Percentiles rank a stretch among this genome's conserved stretches.
Evolutionary conservation across 2,888 invertebrate species (phyloP).

Genomic region (Mythimna impura): DNA sequence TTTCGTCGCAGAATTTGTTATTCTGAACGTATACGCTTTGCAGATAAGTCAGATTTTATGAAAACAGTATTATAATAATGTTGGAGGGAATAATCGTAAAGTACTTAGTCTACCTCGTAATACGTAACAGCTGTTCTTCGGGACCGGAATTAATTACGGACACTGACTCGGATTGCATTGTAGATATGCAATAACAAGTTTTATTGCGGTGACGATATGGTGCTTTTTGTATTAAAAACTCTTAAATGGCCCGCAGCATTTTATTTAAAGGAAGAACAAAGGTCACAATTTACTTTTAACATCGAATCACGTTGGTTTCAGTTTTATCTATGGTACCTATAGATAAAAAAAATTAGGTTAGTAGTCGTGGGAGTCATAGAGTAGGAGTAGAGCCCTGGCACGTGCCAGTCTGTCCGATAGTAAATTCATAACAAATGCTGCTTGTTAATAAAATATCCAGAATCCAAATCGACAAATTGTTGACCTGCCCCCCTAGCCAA

Average conservation of each 20-base stretch:
- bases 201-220: conserved; percentile 7
- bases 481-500: no score
- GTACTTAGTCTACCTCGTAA: conserved; percentile 45
- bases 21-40: conserved; percentile 41
- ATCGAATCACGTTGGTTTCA: conserved; percentile 2
- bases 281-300: conserved; percentile 12
- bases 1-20: conserved; percentile 51
- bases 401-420: conserved; percentile 13
- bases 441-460: conserved; percentile 11
- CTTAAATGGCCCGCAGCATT: not conserved
- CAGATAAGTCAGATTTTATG: conserved; percentile 51
- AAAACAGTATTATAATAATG: conserved; percentile 56
- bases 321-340: conserved; percentile 8
- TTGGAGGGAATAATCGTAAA: conserved; percentile 47
- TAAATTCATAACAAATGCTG: conserved; percentile 11
- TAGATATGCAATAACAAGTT: conserved; percentile 26
- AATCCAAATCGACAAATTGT: not conserved
- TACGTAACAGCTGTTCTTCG: conserved; percentile 51
- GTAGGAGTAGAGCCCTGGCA: conserved; percentile 1
- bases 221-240: conserved; percentile 12
- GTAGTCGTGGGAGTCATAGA: conserved; percentile 3
- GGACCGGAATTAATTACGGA: conserved; percentile 39
- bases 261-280: conserved; percentile 20
- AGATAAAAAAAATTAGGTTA: conserved; percentile 4
- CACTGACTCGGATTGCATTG: conserved; percentile 27